phyloP scores from a whole-genome alignment of 2,888 invertebrate genomes.

The Lochmaea crataegi region DNA sequence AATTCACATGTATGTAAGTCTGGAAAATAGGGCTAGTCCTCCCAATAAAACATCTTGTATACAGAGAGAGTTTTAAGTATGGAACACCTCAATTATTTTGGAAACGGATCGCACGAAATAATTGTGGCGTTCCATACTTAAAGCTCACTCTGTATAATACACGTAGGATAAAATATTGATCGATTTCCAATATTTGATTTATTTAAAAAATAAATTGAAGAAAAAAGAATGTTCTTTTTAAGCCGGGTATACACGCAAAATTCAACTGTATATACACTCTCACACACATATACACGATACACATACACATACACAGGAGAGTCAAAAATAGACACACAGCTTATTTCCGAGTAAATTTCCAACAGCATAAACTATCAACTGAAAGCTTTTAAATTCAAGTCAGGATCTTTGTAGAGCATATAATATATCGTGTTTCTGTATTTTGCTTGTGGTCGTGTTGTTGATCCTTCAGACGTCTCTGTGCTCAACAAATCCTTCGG shows the following conservation, averaged over 20 bases:
- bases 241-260: background rate
- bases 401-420: conserved; percentile 51
- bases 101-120: too few relatives aligned
- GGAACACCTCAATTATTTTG: too few relatives aligned
- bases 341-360: conserved; percentile 20
- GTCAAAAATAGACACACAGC: conserved; percentile 20
- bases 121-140: too few relatives aligned
- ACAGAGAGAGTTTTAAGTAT: too few relatives aligned
- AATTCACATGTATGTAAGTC: too few relatives aligned
- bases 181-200: too few relatives aligned
- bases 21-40: too few relatives aligned
- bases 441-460: conserved; percentile 56
- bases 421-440: conserved; percentile 51
- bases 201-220: too few relatives aligned
- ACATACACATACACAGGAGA: background rate
- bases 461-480: conserved; percentile 54
- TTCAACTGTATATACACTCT: background rate
- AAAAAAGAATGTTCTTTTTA: too few relatives aligned
- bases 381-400: conserved; percentile 51
- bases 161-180: too few relatives aligned
- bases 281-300: background rate
- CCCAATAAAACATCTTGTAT: too few relatives aligned
- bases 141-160: too few relatives aligned
- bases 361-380: conserved; percentile 40
- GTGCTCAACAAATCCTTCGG: conserved; percentile 54